Evolutionary conservation across 2,797 vertebrate genomes (phyloP), one percentile per base, ranked within the genome.

Genomic region (Sebastes alutus): DNA sequence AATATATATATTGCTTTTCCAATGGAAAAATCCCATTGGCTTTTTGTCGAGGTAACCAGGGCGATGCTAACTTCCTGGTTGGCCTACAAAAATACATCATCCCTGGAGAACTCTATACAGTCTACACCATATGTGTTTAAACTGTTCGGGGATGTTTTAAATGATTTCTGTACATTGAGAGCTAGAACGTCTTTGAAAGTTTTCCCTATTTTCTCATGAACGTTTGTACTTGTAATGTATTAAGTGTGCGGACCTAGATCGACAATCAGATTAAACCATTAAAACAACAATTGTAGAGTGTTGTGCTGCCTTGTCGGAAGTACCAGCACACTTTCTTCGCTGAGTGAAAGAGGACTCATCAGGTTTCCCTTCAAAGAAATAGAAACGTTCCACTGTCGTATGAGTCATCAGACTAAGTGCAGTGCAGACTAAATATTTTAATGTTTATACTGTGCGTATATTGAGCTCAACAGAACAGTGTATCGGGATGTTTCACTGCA

Each of bases 351-450:
- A 12, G 1, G 25, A 60, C 42, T 66, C 58, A 18, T 69, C 32
- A 23, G 59, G 16, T 30, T 76, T 76, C 33, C 56, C 14, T 20
- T 42, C 9, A 18, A 60, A 55, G 5, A 75, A 33, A 65, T 7
- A 10, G 2, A 68, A 78, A 67, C 23, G 10, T 35, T 46, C 55
- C 16, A 4, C 11, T 30, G 62, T 22, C 35, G 46, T 20, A 23
- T 55, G 70, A 62, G 46, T 80, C 74, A 82, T 61, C 69, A 23
- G 46, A 46, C 5, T 56, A 22, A 60, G 20, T 46, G 25, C 54
- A 70, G 23, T 2, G 23, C 10, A 49, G n/a, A 22, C 12, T 13
- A 20, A 16, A 61, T 11, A 58, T 55, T 30, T 33, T 22, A 60
- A 35, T 29, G 25, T 29, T 59, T 30, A 16, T 32, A 22, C 12